These are phyloP conservation scores for Sternotherus odoratus DNA, from an alignment of 2,797 vertebrate species.

Conservation along the genomic window DNA sequence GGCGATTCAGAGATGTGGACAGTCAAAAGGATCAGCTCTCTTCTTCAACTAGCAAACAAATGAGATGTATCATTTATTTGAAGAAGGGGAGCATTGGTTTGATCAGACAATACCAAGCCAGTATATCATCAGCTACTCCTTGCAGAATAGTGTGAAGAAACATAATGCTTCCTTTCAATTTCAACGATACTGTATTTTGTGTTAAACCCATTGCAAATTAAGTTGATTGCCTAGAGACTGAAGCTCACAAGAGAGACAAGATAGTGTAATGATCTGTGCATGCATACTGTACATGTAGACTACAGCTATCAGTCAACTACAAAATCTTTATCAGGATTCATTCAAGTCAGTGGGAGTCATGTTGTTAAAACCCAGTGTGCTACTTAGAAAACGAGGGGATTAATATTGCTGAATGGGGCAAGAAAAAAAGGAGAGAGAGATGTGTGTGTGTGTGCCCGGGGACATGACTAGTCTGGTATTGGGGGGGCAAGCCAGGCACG, in stretches of 20 bases:
- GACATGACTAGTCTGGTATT: too few species aligned
- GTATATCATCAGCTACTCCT: neutral
- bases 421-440: slow-evolving; percentile 7
- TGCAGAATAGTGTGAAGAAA: neutral
- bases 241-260: slow-evolving; percentile 45
- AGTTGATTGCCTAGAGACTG: slow-evolving; percentile 68
- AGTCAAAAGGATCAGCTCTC: neutral
- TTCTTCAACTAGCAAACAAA: neutral
- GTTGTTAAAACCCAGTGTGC: slow-evolving; percentile 32
- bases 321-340: slow-evolving; percentile 75
- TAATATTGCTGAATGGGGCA: slow-evolving; percentile 44
- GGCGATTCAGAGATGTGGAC: fast-evolving
- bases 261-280: slow-evolving; percentile 73
- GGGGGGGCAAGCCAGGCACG: too few species aligned
- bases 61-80: neutral
- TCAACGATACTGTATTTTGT: slow-evolving; percentile 21
- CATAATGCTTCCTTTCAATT: slow-evolving; percentile 38
- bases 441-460: neutral
- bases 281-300: slow-evolving; percentile 21
- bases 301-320: slow-evolving; percentile 72
- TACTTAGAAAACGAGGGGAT: slow-evolving; percentile 50
- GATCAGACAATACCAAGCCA: neutral
- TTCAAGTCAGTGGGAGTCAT: slow-evolving; percentile 62
- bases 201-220: slow-evolving; percentile 60
- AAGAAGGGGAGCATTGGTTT: neutral